Evolutionary conservation across 1,140 invertebrate genomes (phyloP).

Genomic region (Drosophila lacertosa): DNA sequence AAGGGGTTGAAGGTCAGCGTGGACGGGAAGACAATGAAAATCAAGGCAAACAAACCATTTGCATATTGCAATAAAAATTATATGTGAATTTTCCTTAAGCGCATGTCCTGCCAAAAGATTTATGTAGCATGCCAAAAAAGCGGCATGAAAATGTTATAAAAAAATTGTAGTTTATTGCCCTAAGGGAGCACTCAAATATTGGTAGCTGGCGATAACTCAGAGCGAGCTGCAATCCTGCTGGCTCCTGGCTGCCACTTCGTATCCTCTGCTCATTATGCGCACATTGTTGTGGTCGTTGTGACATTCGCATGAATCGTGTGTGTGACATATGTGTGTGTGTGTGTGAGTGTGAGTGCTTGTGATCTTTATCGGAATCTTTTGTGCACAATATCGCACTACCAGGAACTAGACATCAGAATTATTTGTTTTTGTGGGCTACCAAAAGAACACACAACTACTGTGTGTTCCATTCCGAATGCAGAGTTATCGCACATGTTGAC

Average conservation of each 20-base stretch:
- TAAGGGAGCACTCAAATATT: conserved; percentile 21
- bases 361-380: conserved; percentile 58
- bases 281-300: conserved; percentile 68
- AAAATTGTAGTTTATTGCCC: conserved; percentile 33
- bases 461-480: conserved; percentile 15
- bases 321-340: conserved; percentile 29
- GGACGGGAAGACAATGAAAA: conserved; percentile 16
- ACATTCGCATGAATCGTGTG: conserved; percentile 67
- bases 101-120: conserved; percentile 61
- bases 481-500: conserved; percentile 74
- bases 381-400: conserved; percentile 49
- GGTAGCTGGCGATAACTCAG: conserved; percentile 41
- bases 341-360: conserved; percentile 30
- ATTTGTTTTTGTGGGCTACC: conserved; percentile 26
- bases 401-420: conserved; percentile 69
- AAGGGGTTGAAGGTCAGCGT: conserved; percentile 73
- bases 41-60: conserved; percentile 49
- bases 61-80: conserved; percentile 73
- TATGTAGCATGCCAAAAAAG: conserved; percentile 71
- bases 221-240: conserved; percentile 34
- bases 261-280: conserved; percentile 68
- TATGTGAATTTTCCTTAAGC: conserved; percentile 50
- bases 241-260: conserved; percentile 13
- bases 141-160: conserved; percentile 25
- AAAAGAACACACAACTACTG: conserved; percentile 35